These are phyloP conservation scores for Poeciliopsis gracilis DNA, from an alignment of 2,797 vertebrate species.

Conservation along the genomic window DNA sequence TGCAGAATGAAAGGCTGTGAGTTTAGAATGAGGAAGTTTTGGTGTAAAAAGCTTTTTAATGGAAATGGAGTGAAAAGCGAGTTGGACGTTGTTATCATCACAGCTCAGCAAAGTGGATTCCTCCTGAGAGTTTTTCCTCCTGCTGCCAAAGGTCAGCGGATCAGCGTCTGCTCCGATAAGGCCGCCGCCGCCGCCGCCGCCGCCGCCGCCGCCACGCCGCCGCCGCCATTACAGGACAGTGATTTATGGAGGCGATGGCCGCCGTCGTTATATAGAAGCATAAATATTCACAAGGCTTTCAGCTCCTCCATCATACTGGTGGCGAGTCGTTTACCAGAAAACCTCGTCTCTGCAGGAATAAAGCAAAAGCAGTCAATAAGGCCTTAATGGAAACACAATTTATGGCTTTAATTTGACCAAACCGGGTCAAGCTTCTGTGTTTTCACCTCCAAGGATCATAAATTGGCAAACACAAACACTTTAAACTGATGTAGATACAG, in stretches of 20 bases:
- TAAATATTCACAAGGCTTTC: conserved; percentile 48
- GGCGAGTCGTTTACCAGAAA: conserved; percentile 33
- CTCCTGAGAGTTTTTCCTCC: conserved; percentile 28
- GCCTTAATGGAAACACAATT: conserved; percentile 65
- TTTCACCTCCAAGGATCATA: conserved; percentile 26
- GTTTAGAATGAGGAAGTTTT: not conserved
- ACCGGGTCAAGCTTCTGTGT: conserved; percentile 37
- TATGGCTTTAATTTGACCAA: conserved; percentile 66
- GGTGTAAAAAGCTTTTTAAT: conserved; percentile 10
- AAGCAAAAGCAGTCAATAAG: conserved; percentile 60
- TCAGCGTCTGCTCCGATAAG: conserved; percentile 47
- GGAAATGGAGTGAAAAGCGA: conserved; percentile 19
- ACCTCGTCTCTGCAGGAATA: conserved; percentile 45
- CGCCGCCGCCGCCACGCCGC: not conserved
- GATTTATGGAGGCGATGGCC: conserved; percentile 55
- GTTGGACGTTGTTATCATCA: conserved; percentile 32
- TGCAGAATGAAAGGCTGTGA: not conserved
- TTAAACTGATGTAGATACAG: conserved; percentile 11
- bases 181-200: conserved; percentile 4
- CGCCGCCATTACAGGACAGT: conserved; percentile 30
- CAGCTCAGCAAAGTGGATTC: conserved; percentile 42
- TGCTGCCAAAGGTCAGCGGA: conserved; percentile 44
- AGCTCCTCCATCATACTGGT: conserved; percentile 25
- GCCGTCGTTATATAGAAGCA: conserved; percentile 38
- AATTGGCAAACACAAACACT: conserved; percentile 1